phyloP scores from a whole-genome alignment of 2,888 invertebrate genomes.

The Mystacides longicornis region DNA sequence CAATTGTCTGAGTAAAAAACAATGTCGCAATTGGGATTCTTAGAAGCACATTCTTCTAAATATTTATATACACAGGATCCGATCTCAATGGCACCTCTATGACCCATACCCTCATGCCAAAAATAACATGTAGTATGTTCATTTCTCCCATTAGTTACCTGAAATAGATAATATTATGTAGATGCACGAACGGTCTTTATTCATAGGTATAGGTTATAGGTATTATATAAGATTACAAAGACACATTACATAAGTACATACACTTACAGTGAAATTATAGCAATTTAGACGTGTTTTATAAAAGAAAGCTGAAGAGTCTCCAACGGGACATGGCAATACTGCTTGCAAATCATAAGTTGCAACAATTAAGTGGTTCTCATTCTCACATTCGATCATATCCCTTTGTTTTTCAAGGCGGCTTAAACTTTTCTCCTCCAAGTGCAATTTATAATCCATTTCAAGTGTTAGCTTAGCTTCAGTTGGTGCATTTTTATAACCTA shows the following conservation, averaged over 20 bases:
- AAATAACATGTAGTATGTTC: not conserved
- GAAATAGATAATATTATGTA: too few species aligned
- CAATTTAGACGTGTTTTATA: not conserved
- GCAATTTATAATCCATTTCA: not conserved
- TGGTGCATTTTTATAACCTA: not conserved
- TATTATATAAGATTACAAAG: too few species aligned
- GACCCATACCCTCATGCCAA: not conserved
- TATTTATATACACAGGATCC: not conserved
- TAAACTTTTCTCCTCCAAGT: not conserved
- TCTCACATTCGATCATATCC: not conserved
- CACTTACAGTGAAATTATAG: not conserved
- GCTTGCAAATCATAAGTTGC: not conserved
- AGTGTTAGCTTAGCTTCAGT: not conserved
- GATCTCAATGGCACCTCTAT: not conserved
- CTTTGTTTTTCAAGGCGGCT: not conserved
- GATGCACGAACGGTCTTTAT: too few species aligned
- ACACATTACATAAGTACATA: too few species aligned
- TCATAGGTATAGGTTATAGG: too few species aligned
- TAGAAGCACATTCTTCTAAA: not conserved
- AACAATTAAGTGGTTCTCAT: not conserved
- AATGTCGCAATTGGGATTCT: not conserved
- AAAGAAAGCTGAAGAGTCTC: not conserved
- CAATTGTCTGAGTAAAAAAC: conserved; percentile 12
- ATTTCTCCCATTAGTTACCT: not conserved
- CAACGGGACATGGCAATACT: not conserved